phyloP scores from a whole-genome alignment of 1,140 invertebrate species.

The Zaprionus capensis region DNA sequence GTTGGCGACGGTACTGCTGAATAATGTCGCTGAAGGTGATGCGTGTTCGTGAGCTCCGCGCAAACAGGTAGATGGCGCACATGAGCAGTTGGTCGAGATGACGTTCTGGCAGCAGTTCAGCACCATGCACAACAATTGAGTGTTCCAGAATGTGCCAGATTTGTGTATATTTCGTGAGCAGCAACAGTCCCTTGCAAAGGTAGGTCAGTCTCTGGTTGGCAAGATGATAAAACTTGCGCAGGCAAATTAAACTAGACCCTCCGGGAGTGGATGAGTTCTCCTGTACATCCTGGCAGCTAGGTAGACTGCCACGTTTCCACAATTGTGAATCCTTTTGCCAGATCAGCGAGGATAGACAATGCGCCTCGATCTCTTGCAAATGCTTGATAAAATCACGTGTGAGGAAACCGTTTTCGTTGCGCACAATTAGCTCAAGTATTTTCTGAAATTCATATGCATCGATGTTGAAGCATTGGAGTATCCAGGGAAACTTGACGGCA shows the following conservation, averaged over 20 bases:
- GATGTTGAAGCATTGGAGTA: conserved; percentile 92
- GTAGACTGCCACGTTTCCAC: conserved; percentile 88
- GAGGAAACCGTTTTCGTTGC: conserved; percentile 93
- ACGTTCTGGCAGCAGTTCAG: conserved; percentile 89
- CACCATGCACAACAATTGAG: conserved; percentile 90
- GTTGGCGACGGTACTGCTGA: conserved; percentile 94
- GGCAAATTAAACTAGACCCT: conserved; percentile 42
- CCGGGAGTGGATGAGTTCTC: conserved; percentile 30
- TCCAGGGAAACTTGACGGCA: conserved; percentile 92
- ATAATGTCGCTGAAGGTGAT: conserved; percentile 95
- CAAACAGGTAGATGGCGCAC: conserved; percentile 97
- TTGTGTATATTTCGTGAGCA: conserved; percentile 91
- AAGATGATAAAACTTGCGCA: conserved; percentile 93
- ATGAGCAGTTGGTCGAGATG: conserved; percentile 98
- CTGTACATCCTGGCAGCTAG: conserved; percentile 87
- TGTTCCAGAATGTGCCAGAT: conserved; percentile 98
- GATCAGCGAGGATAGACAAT: conserved; percentile 95
- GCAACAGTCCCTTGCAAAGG: conserved; percentile 91
- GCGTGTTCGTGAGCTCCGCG: conserved; percentile 88
- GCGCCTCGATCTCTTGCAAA: conserved; percentile 96
- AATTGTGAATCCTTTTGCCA: conserved; percentile 95
- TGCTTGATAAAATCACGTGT: conserved; percentile 97
- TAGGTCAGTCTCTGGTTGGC: conserved; percentile 94
- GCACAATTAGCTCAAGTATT: conserved; percentile 96
- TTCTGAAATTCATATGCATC: conserved; percentile 97